Base-by-base conservation (phyloP, 1,140 invertebrate genomes). In the Stegodyphus mimosarum region DNA sequence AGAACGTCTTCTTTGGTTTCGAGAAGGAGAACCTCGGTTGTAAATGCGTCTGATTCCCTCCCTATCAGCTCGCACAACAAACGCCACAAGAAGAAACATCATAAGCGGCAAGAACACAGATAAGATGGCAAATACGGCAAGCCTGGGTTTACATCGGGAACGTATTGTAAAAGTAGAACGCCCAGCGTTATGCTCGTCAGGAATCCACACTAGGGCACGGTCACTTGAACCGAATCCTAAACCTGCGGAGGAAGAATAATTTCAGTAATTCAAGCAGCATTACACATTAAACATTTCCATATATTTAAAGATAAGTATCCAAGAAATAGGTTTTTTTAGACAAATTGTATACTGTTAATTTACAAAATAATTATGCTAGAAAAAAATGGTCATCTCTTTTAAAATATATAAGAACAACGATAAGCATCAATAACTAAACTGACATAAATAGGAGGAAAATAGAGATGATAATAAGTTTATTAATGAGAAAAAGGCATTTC, bases 71-170 rank as follows among this genome's bases (percentile, higher is more conserved):
- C 81, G 13, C 13, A 84, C 81, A 33, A 84, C 71, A 18, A 84
- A 84, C 0, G 81, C 81, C 49, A 84, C 81, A 6, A 49, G 55
- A 6, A 84, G 9, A 33, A 84, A 84, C 33, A 84, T 17, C 15
- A 84, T 69, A 13, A 84, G 64, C 4, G 81, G 81, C 7, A 84
- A 70, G 72, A 84, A 84, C 63, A 84, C 81, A 1, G 81, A 84
- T 2, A 84, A 33, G 4, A 84, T 76, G 64, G 81, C 81, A 48
- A 84, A 84, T 6, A 84, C 73, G 17, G 81, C 81, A 10, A 84
- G 63, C 4, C 81, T 33, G 10, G 81, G 81, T 48, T 76, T 75
- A 55, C 81, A 84, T 13, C 72, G 72, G 7, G 72, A 75, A 2
- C 81, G 81, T 13, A 84, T 50, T 11, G 17, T 51, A 55, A 75